Evolutionary conservation across 2,888 invertebrate species (phyloP).

Genomic region (Gymnoscelis rufifasciata): DNA sequence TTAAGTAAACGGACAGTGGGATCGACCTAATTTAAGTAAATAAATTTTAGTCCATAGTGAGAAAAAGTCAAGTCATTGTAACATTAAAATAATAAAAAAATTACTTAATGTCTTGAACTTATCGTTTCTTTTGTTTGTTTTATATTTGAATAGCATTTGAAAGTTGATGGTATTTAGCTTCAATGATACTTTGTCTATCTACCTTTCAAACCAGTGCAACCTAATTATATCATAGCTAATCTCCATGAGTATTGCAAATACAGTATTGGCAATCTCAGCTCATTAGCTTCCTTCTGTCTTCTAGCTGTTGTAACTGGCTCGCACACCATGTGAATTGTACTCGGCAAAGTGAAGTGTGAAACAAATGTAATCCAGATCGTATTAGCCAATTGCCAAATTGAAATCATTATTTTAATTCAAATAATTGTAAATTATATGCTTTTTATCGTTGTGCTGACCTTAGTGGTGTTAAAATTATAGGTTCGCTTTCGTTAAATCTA

Average conservation of each 20-base stretch:
- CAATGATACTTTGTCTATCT: background rate
- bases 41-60: too few species aligned
- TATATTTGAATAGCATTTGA: too few species aligned
- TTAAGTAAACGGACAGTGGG: too few species aligned
- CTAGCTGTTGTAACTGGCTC: background rate
- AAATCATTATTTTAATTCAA: constrained; percentile 28
- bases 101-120: too few species aligned
- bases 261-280: background rate
- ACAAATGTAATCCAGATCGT: constrained; percentile 20
- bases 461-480: constrained; percentile 19
- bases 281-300: background rate
- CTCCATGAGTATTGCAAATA: background rate
- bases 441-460: constrained; percentile 22
- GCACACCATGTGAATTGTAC: background rate
- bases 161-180: too few species aligned
- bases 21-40: too few species aligned
- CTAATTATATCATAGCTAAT: background rate
- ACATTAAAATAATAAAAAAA: too few species aligned
- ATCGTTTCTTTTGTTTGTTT: too few species aligned
- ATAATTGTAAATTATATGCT: constrained; percentile 26
- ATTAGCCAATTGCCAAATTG: constrained; percentile 23
- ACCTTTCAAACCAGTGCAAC: background rate
- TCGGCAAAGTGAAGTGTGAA: background rate
- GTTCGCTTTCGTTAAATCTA: constrained; percentile 15
- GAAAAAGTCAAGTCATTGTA: too few species aligned